Evolutionary conservation across 35 echinoderm and acorn worm genomes (phyloP).

Genomic region (Heliocidaris tuberculata): DNA sequence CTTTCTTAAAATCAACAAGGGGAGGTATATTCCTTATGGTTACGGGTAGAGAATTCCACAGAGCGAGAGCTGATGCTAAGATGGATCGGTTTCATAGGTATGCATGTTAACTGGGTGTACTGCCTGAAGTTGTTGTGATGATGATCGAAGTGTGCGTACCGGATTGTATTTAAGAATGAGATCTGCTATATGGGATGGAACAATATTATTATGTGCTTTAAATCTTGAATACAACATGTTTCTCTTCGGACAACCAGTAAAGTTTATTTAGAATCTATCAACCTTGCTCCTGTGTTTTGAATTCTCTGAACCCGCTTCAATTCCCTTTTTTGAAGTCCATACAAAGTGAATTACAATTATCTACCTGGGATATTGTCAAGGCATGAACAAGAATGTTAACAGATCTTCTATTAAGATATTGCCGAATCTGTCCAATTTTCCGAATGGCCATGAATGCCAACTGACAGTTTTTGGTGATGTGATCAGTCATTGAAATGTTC

Average conservation of each 20-base stretch:
- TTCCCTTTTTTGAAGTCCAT: background rate
- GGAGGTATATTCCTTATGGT: background rate
- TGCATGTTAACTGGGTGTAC: background rate
- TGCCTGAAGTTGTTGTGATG: background rate
- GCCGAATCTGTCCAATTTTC: too few species aligned
- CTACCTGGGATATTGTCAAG: background rate
- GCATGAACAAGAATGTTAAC: background rate
- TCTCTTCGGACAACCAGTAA: background rate
- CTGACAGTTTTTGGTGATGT: too few species aligned
- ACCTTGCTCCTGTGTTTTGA: background rate
- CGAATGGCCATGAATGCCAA: background rate
- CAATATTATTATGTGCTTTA: background rate
- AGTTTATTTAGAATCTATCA: background rate
- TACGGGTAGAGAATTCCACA: background rate
- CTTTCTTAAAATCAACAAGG: background rate
- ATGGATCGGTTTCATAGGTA: background rate
- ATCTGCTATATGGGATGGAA: background rate
- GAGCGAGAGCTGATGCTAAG: background rate
- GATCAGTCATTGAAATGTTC: background rate
- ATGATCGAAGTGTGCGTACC: background rate
- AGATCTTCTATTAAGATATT: background rate
- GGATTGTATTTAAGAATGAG: background rate
- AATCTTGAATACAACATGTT: constrained; percentile 8
- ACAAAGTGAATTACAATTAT: background rate
- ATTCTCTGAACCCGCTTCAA: background rate